These are phyloP conservation scores for Caenorhabditis plicata DNA, from an alignment of 2,888 invertebrate genomes.

Conservation along the genomic window DNA sequence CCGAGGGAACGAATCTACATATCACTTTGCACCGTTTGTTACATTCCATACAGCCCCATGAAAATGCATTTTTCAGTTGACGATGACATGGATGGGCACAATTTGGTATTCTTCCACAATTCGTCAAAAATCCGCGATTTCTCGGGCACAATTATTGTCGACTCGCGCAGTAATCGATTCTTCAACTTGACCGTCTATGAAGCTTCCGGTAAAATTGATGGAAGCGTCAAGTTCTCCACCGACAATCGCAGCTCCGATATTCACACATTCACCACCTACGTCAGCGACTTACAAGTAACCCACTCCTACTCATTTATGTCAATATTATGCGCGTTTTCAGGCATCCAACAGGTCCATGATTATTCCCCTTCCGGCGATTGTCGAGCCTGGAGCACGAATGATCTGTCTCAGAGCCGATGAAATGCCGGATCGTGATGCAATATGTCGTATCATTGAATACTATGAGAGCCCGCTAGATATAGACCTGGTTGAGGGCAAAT, in stretches of 20 bases:
- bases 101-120: constrained; percentile 61
- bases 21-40: constrained; percentile 47
- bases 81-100: constrained; percentile 35
- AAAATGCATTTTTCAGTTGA: constrained; percentile 24
- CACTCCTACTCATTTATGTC: neutral
- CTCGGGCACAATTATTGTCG: constrained; percentile 54
- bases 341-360: constrained; percentile 50
- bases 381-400: constrained; percentile 40
- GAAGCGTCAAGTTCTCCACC: constrained; percentile 47
- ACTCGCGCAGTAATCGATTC: constrained; percentile 46
- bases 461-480: constrained; percentile 48
- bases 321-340: constrained; percentile 5
- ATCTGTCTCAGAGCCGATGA: constrained; percentile 56
- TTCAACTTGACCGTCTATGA: constrained; percentile 60
- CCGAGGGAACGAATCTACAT: constrained; percentile 61
- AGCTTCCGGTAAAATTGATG: constrained; percentile 54
- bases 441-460: constrained; percentile 54
- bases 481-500: constrained; percentile 43
- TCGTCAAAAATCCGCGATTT: constrained; percentile 56
- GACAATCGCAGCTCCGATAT: constrained; percentile 44
- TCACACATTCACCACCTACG: constrained; percentile 56
- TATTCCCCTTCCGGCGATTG: constrained; percentile 43
- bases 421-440: constrained; percentile 31
- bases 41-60: neutral
- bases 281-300: constrained; percentile 47